phyloP scores from a whole-genome alignment of 2,797 vertebrate species.

The Tangara arthus region DNA sequence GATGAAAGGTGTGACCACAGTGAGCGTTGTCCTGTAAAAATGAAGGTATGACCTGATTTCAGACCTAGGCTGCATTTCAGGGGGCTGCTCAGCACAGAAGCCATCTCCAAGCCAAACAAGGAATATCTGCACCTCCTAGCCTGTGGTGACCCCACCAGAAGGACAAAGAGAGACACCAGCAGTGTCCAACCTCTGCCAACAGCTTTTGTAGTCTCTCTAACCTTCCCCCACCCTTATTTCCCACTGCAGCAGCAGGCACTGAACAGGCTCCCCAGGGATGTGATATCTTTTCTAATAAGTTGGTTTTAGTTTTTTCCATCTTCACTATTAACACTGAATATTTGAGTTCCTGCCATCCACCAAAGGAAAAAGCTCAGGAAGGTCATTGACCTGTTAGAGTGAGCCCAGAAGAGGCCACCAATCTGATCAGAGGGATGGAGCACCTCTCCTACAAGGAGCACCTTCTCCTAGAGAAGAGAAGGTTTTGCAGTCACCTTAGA shows the following conservation, averaged over 20 bases:
- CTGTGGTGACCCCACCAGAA: background rate
- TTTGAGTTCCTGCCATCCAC: background rate
- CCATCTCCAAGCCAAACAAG: background rate
- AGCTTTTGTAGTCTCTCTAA: background rate
- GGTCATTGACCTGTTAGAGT: background rate
- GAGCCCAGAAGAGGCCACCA: background rate
- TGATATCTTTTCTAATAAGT: accelerated
- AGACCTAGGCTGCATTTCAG: background rate
- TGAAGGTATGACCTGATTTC: background rate
- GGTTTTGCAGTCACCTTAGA: background rate
- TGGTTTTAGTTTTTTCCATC: background rate
- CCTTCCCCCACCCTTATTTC: background rate
- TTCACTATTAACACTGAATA: background rate
- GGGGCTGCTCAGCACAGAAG: background rate
- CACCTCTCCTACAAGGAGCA: background rate
- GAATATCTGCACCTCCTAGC: background rate
- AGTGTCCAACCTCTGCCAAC: background rate
- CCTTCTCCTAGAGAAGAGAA: background rate
- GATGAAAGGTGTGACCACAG: background rate
- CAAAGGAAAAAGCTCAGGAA: background rate
- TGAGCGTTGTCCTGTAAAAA: accelerated
- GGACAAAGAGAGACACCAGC: background rate
- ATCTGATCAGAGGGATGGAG: background rate
- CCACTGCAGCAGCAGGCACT: background rate
- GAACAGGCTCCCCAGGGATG: background rate